Conservation (phyloP, 2,888 invertebrate genomes). For the Apotomis turbidana region DNA sequence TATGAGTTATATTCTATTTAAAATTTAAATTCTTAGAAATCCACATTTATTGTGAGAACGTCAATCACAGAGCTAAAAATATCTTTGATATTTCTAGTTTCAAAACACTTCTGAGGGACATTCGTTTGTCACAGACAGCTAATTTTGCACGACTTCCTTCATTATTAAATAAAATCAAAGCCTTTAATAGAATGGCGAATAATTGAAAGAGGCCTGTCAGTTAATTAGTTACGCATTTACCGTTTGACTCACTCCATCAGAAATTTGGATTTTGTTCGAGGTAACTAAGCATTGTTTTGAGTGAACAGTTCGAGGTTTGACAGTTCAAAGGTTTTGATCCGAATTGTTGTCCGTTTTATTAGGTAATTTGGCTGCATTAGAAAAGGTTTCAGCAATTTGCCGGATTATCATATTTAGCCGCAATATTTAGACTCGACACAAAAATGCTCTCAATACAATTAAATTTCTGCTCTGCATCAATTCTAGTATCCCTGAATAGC, state of each 20-base stretch:
- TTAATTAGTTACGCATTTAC: not conserved
- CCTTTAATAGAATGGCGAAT: not conserved
- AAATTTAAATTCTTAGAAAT: not conserved
- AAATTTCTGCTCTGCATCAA: too few species aligned
- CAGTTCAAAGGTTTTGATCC: too few species aligned
- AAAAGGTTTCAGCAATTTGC: too few species aligned
- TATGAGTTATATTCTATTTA: too few species aligned
- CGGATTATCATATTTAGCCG: too few species aligned
- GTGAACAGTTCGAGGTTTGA: too few species aligned
- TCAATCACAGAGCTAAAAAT: not conserved
- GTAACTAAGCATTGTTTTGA: not conserved
- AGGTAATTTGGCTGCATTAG: too few species aligned
- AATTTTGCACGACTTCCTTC: not conserved
- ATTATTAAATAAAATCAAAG: conserved; percentile 19
- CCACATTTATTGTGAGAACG: not conserved
- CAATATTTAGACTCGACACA: too few species aligned
- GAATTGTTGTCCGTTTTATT: too few species aligned
- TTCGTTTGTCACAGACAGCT: not conserved
- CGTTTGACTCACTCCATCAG: not conserved
- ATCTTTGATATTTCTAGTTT: not conserved
- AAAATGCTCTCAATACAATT: too few species aligned
- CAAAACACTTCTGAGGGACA: not conserved
- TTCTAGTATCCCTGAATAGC: too few species aligned
- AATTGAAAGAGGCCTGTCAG: not conserved
- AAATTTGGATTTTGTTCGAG: not conserved